Conservation (phyloP, 2,797 vertebrate species). For the Basileuterus tristriatus region DNA sequence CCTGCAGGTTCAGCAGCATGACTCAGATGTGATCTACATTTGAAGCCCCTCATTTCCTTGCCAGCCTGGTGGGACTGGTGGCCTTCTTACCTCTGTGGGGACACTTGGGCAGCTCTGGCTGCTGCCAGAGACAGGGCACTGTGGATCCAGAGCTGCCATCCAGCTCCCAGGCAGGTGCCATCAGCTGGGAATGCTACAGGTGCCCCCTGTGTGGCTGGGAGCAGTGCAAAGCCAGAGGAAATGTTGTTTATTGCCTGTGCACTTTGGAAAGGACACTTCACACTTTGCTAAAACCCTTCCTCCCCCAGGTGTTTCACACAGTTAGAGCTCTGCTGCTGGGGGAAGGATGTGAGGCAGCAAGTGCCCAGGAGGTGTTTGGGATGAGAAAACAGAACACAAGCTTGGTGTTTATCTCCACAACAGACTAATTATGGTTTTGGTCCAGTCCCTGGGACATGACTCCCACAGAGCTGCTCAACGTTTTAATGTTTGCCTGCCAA, state of each 20-base stretch:
- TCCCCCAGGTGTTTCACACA: background rate
- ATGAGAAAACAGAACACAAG: background rate
- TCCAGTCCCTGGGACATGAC: background rate
- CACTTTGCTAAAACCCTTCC: background rate
- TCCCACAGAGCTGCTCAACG: background rate
- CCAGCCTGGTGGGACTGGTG: background rate
- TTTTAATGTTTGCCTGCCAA: conserved; percentile 11
- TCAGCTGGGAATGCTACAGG: background rate
- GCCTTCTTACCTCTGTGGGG: background rate
- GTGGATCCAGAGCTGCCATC: background rate
- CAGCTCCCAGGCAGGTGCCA: background rate
- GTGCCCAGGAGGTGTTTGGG: background rate
- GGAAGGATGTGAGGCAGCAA: background rate
- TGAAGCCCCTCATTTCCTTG: conserved; percentile 3
- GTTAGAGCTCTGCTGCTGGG: background rate
- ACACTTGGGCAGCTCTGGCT: background rate
- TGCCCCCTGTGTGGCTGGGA: background rate
- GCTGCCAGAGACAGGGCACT: background rate
- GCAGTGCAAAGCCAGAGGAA: background rate
- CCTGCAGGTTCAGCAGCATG: conserved; percentile 67
- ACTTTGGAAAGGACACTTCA: conserved; percentile 32
- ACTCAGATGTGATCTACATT: conserved; percentile 73
- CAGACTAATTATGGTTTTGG: background rate
- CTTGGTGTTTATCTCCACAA: background rate
- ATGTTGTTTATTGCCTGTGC: conserved; percentile 31